Conservation (phyloP, 2,888 invertebrate species). For the Zaprionus obscuricornis region DNA sequence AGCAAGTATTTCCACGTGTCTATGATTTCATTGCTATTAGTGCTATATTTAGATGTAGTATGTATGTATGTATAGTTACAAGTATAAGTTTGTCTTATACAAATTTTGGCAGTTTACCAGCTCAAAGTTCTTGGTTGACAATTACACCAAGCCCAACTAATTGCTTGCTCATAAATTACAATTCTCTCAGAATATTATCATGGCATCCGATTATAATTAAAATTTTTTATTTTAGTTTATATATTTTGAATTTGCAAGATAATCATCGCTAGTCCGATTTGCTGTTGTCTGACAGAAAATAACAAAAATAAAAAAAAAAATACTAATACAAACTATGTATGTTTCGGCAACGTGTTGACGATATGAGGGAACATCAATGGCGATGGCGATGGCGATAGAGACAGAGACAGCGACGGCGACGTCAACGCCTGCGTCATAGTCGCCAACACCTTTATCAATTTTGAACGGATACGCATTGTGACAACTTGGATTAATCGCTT, state of each 20-base stretch:
- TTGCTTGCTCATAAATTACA: constrained; percentile 55
- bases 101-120: constrained; percentile 63
- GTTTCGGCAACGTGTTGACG: constrained; percentile 36
- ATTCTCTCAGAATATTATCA: constrained; percentile 32
- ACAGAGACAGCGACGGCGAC: constrained; percentile 12
- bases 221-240: constrained; percentile 18
- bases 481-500: constrained; percentile 69
- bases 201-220: constrained; percentile 27
- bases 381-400: too few relatives aligned
- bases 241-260: constrained; percentile 49
- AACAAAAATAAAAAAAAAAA: constrained; percentile 34
- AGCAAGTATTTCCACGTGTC: too few relatives aligned
- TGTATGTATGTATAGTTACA: too few relatives aligned
- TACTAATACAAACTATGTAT: not conserved
- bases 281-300: constrained; percentile 41
- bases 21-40: too few relatives aligned
- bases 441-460: constrained; percentile 61
- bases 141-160: constrained; percentile 50
- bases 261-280: constrained; percentile 48
- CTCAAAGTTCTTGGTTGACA: constrained; percentile 41
- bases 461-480: constrained; percentile 50
- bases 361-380: too few relatives aligned
- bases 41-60: too few relatives aligned
- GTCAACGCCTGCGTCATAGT: constrained; percentile 2
- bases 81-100: not conserved